Evolutionary conservation across 2,888 invertebrate genomes (phyloP).

Genomic region (Rhagonycha fulva): DNA sequence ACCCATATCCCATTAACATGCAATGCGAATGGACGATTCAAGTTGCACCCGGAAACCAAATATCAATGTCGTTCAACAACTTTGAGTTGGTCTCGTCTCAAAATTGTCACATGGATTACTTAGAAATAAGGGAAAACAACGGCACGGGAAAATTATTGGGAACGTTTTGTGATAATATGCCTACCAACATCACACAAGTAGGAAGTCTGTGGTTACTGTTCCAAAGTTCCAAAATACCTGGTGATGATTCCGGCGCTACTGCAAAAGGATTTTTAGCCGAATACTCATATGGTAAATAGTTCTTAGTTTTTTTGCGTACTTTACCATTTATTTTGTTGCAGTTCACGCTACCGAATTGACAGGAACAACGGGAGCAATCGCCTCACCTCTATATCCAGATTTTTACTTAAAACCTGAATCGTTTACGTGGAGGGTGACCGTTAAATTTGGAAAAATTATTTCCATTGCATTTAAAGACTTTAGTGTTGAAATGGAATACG

Average conservation of each 20-base stretch:
- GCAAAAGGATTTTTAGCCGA: constrained; percentile 76
- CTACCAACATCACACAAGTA: constrained; percentile 63
- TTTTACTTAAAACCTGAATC: constrained; percentile 52
- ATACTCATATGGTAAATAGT: constrained; percentile 66
- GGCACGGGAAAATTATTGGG: constrained; percentile 70
- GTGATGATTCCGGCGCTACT: constrained; percentile 53
- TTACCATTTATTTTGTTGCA: constrained; percentile 39
- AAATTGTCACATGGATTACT: constrained; percentile 81
- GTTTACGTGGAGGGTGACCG: constrained; percentile 75
- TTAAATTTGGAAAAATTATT: constrained; percentile 58
- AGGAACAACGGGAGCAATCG: constrained; percentile 71
- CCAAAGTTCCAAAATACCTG: constrained; percentile 60
- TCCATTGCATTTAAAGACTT: constrained; percentile 60
- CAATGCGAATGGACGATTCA: constrained; percentile 78
- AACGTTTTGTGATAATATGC: constrained; percentile 73
- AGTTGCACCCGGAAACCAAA: constrained; percentile 56
- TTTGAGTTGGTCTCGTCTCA: constrained; percentile 74
- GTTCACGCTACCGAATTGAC: constrained; percentile 71
- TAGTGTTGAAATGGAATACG: constrained; percentile 32
- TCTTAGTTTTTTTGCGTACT: fast-evolving
- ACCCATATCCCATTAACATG: constrained; percentile 68
- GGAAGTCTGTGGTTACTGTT: constrained; percentile 77
- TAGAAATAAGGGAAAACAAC: constrained; percentile 77
- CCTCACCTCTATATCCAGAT: constrained; percentile 79
- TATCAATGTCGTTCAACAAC: constrained; percentile 67